Evolutionary conservation across 2,888 invertebrate genomes (phyloP).

Genomic region (Standfussiana lucernea): DNA sequence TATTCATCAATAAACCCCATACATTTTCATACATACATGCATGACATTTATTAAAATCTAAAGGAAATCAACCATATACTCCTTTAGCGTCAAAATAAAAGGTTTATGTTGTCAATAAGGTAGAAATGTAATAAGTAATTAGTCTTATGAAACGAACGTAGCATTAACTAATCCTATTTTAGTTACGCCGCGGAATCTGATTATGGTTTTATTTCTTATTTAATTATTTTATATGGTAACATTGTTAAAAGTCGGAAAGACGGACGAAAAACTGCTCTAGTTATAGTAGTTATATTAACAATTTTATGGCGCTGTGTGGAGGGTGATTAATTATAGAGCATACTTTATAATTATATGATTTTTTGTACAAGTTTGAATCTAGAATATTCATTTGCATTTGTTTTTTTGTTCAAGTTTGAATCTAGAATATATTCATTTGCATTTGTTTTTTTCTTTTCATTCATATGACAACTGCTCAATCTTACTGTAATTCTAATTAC

Average conservation of each 20-base stretch:
- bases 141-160: constrained; percentile 1
- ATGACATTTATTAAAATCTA: constrained; percentile 58
- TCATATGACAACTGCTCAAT: constrained; percentile 41
- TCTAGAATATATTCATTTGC: constrained; percentile 31
- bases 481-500: constrained; percentile 44
- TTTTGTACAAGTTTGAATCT: constrained; percentile 15
- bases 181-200: constrained; percentile 25
- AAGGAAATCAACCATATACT: constrained; percentile 49
- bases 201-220: constrained; percentile 39
- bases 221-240: constrained; percentile 30
- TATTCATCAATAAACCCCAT: constrained; percentile 55
- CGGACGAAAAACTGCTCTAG: constrained; percentile 39
- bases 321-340: constrained; percentile 40
- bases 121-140: constrained; percentile 20
- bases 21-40: constrained; percentile 59
- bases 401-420: constrained; percentile 14
- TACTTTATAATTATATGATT: constrained; percentile 1
- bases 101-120: constrained; percentile 1
- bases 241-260: not conserved
- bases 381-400: constrained; percentile 38
- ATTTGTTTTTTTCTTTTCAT: too few relatives aligned
- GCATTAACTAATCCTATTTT: constrained; percentile 31
- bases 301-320: constrained; percentile 36
- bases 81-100: constrained; percentile 47
- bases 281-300: constrained; percentile 31